Conservation (phyloP, 1,140 invertebrate species). For the Dermatophagoides farinae region DNA sequence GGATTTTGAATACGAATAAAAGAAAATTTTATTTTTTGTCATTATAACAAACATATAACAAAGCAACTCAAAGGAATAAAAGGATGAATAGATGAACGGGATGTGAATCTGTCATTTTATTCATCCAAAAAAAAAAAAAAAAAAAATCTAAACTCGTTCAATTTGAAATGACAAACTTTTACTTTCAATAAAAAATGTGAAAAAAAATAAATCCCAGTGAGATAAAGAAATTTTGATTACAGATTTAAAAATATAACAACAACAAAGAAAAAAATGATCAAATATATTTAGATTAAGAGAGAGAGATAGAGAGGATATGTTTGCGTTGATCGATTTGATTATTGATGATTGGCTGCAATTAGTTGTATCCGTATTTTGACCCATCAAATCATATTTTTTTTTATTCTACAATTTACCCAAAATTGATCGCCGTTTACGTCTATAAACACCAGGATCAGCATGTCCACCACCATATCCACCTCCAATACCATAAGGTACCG, state of each 20-base stretch:
- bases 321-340: too few species aligned
- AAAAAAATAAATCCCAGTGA: background rate
- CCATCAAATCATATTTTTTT: too few species aligned
- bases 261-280: background rate
- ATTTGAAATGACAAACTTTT: background rate
- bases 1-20: too few species aligned
- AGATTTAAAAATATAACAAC: too few species aligned
- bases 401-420: too few species aligned
- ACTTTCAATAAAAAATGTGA: background rate
- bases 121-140: background rate
- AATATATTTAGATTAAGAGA: too few species aligned
- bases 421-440: background rate
- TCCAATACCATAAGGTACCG: background rate
- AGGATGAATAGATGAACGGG: background rate
- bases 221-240: too few species aligned
- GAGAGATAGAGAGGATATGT: background rate
- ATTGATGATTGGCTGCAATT: background rate
- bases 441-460: background rate
- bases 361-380: too few species aligned
- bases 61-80: background rate
- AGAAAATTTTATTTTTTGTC: background rate
- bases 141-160: background rate
- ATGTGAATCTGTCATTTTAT: background rate
- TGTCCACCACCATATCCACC: background rate
- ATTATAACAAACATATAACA: background rate